A percentile compares a stretch with the other conserved stretches of the same genome.
These are phyloP conservation scores for Limonius californicus DNA, from an alignment of 1,140 invertebrate species.

Conservation along the genomic window DNA sequence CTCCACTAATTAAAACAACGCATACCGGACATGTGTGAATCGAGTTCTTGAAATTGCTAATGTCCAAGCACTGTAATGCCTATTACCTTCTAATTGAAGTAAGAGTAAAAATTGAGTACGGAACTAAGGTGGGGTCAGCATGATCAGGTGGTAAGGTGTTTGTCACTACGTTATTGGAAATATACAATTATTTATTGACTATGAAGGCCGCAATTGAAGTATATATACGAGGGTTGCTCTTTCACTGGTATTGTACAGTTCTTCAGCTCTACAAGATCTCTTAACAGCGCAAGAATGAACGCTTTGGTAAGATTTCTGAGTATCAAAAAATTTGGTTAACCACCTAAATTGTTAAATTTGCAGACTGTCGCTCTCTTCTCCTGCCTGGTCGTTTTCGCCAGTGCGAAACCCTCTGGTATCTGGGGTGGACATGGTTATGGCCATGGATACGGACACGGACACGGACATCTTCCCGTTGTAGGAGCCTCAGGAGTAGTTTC, in stretches of 20 bases:
- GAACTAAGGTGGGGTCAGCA: neutral
- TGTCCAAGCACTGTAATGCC: neutral
- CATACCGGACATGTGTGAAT: no score
- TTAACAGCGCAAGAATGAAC: slow-evolving; percentile 26
- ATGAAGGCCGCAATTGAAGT: neutral
- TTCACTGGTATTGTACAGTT: neutral
- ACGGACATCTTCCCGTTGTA: slow-evolving; percentile 15
- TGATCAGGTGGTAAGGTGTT: neutral
- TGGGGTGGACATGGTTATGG: no score
- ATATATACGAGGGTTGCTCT: neutral
- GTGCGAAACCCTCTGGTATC: slow-evolving; percentile 27
- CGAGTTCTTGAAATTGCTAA: no score
- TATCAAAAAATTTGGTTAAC: neutral
- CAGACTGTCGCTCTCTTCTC: slow-evolving; percentile 22
- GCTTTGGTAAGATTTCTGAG: slow-evolving; percentile 23
- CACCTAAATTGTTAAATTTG: neutral
- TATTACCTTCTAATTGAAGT: neutral
- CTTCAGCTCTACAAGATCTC: neutral
- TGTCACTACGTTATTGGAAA: neutral
- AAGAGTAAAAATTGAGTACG: neutral
- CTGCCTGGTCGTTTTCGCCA: slow-evolving; percentile 26
- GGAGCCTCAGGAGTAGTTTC: slow-evolving; percentile 15
- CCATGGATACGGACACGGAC: slow-evolving; percentile 18
- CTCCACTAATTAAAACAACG: no score
- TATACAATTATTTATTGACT: neutral